phyloP scores from a whole-genome alignment of 2,113 vertebrate species.

The Pavo muticus region DNA sequence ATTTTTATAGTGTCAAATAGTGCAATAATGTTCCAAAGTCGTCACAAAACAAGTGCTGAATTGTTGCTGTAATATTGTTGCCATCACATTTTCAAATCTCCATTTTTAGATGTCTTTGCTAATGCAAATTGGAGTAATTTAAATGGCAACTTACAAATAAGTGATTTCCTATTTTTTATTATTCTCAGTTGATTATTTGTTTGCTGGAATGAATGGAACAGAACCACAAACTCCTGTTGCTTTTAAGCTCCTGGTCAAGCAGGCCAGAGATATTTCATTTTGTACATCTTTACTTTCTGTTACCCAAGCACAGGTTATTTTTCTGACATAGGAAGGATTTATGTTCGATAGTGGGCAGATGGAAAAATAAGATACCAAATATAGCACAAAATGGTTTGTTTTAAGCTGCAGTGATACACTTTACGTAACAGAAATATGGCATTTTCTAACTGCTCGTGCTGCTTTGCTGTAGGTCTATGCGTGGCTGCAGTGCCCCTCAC shows the following conservation, averaged over 20 bases:
- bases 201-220: neutral
- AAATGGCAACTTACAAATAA: neutral
- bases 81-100: neutral
- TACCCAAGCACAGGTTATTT: neutral
- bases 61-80: neutral
- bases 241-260: neutral
- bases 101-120: constrained; percentile 32
- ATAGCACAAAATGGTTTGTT: neutral
- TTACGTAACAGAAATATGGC: neutral
- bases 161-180: constrained; percentile 2
- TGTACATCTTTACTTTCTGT: neutral
- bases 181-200: neutral
- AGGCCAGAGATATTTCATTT: neutral
- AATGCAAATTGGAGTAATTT: neutral
- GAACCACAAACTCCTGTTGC: neutral
- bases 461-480: neutral
- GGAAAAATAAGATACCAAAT: neutral
- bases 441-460: neutral
- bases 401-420: neutral
- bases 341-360: neutral
- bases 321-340: neutral
- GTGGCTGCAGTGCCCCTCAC: neutral
- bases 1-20: neutral
- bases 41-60: neutral
- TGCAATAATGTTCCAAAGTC: neutral